Conservation (phyloP, 2,113 vertebrate species). For the Crotalus viridis region DNA sequence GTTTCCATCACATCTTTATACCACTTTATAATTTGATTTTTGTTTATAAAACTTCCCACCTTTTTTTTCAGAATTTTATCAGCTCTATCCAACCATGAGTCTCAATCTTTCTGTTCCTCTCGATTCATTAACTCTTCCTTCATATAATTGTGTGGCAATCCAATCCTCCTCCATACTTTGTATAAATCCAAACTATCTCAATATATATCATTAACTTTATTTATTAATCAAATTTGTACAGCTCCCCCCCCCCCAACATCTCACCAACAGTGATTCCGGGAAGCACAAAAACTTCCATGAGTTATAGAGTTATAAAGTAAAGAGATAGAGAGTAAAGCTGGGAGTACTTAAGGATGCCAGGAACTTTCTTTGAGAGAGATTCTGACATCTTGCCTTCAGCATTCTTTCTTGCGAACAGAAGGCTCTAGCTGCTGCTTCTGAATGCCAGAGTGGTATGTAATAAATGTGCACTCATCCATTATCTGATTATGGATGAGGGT, state of each 20-base stretch:
- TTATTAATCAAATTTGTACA: too few relatives aligned
- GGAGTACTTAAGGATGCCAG: not conserved
- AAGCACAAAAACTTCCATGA: too few relatives aligned
- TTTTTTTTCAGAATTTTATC: not conserved
- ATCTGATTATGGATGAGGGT: not conserved
- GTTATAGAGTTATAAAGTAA: not conserved
- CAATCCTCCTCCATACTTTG: not conserved
- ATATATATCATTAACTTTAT: not conserved
- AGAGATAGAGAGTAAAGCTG: not conserved
- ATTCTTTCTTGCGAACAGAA: not conserved
- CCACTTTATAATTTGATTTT: not conserved
- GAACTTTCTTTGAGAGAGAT: not conserved
- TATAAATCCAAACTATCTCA: not conserved
- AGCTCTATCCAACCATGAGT: not conserved
- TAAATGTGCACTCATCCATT: not conserved
- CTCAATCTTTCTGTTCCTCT: not conserved
- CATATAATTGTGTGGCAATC: not conserved
- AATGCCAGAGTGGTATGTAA: not conserved
- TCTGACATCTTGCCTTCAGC: not conserved
- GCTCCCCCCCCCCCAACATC: too few relatives aligned
- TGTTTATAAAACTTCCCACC: not conserved
- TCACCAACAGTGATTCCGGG: too few relatives aligned
- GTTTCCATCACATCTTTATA: not conserved
- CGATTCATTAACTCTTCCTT: not conserved
- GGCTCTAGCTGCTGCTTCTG: not conserved